phyloP scores from a whole-genome alignment of 2,113 vertebrate genomes.

The Prionailurus viverrinus region DNA sequence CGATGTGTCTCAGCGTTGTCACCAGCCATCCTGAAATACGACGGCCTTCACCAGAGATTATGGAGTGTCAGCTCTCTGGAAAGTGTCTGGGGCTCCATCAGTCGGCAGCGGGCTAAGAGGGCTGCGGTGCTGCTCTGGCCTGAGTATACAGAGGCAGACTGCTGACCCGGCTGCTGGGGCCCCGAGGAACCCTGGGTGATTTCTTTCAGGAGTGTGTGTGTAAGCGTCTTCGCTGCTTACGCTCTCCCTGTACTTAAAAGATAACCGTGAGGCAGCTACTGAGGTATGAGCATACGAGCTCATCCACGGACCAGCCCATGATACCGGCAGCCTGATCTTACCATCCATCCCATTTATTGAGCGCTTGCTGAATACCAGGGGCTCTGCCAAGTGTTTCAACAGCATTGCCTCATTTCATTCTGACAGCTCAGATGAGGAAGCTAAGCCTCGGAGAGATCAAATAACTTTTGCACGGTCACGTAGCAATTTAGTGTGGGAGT shows the following conservation, averaged over 20 bases:
- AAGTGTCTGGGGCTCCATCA: not conserved
- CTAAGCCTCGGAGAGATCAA: slow-evolving; percentile 62
- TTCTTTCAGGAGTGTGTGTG: not conserved
- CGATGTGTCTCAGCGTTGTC: not conserved
- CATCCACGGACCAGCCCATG: not conserved
- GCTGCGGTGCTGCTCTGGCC: not conserved
- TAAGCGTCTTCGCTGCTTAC: not conserved
- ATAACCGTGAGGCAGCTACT: not conserved
- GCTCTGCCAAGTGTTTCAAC: slow-evolving; percentile 32
- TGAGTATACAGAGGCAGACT: not conserved
- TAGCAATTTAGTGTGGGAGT: slow-evolving; percentile 62
- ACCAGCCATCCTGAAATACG: not conserved
- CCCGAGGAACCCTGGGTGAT: not conserved
- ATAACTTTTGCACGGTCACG: slow-evolving; percentile 53
- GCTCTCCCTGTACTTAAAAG: not conserved
- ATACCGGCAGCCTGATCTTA: not conserved
- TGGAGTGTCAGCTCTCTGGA: not conserved
- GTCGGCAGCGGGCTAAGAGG: not conserved
- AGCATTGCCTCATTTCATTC: slow-evolving; percentile 49
- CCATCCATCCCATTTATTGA: slow-evolving; percentile 30
- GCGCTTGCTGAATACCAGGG: slow-evolving; percentile 57
- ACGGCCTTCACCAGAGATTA: not conserved
- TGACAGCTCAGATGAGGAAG: slow-evolving; percentile 55
- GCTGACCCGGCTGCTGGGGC: not conserved
- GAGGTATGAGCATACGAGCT: not conserved